Evolutionary conservation across 1,140 invertebrate genomes (phyloP).

Genomic region (Drosophila lacteicornis): DNA sequence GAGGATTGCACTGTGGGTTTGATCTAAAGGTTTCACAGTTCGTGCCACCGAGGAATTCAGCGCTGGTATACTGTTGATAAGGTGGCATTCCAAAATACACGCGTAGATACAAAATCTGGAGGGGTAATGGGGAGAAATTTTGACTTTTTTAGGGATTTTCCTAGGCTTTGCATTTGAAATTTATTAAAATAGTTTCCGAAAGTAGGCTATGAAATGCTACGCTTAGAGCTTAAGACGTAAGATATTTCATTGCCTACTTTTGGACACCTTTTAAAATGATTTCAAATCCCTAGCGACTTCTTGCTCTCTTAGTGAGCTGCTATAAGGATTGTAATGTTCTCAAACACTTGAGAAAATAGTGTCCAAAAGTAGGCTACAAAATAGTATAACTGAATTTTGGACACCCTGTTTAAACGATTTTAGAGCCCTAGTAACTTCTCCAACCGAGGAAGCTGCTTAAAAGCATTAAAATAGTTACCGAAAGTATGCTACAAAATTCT

Average conservation of each 20-base stretch:
- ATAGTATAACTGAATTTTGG: neutral
- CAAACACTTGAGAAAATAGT: no score
- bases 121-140: neutral
- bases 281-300: neutral
- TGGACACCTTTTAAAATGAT: neutral
- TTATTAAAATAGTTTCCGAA: no score
- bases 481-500: no score
- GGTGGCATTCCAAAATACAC: neutral
- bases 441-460: no score
- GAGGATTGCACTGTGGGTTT: neutral
- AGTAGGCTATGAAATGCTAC: no score
- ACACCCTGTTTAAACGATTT: neutral
- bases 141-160: neutral
- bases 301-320: no score
- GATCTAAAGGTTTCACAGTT: neutral
- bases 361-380: no score
- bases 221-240: neutral
- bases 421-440: neutral
- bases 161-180: no score
- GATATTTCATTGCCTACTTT: neutral
- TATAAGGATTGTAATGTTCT: no score
- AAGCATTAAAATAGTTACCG: neutral
- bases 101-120: neutral
- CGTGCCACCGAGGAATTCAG: neutral
- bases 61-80: neutral